Base-by-base conservation (phyloP, 2,888 invertebrate genomes). In the Athripsodes cinereus region DNA sequence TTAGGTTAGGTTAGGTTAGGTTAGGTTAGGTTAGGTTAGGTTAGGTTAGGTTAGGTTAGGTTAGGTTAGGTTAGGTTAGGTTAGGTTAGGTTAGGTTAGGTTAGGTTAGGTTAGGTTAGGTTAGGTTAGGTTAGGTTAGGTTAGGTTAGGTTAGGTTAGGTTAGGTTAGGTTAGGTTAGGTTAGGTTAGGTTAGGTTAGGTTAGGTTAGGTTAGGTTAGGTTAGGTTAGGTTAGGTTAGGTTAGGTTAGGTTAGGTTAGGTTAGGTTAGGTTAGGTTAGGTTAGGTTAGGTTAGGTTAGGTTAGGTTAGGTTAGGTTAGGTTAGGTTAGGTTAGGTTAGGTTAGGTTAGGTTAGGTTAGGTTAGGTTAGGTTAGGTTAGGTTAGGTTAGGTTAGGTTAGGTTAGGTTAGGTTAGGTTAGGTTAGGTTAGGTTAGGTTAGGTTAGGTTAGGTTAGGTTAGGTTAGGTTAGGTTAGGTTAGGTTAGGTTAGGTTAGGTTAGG, bases 341-440 rank as follows among this genome's bases (percentile, higher is more conserved):
- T 59, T 61, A 57, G 59, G 61, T 61, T 61, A 59, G 61, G 61
- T 61, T 61, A 57, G 59, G 61, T 61, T 61, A 59, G 62, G 62
- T 62, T 62, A 57, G 59, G 62, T 62, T 62, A 59, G 62, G 62
- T 62, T 62, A 57, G 59, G 62, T 62, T 62, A 59, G 62, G 62
- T 62, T 61, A 55, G 59, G 59, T 63, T 61, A 56, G 59, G 61
- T 63, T 63, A 56, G 59, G 60, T 61, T 63, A 57, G 59, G 60
- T 63, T 61, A 57, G 61, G 61, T 63, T 61, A 58, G 61, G 63
- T 63, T 61, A 52, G 60, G 60, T 62, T 62, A 57, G 60, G 62
- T 62, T 62, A 59, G 60, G 62, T 55, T 55, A 55, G 55, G 55
- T 55, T 55, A 55, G 55, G 55, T 55, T 55, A 55, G 55, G 55